Conservation (phyloP, 2,888 invertebrate species). For the Ephialtes manifestator region DNA sequence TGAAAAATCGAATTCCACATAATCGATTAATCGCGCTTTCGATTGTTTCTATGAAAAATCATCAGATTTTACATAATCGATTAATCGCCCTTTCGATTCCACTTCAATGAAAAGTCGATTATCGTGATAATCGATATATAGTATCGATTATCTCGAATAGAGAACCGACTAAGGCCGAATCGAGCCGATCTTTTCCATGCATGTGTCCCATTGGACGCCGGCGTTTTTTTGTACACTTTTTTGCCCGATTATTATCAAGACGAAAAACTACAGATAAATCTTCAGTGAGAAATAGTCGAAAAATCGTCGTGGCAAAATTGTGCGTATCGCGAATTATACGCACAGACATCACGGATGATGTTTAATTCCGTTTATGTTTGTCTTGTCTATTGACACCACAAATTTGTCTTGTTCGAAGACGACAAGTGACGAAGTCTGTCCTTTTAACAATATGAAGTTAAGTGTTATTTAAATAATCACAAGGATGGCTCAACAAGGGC, state of each 20-base stretch:
- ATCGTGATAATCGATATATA: too few species aligned
- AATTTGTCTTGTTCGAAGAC: neutral
- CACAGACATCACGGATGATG: neutral
- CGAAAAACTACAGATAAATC: neutral
- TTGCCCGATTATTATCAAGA: neutral
- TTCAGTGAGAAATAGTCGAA: neutral
- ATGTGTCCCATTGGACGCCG: conserved; percentile 6
- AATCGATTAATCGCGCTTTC: too few species aligned
- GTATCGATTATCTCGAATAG: too few species aligned
- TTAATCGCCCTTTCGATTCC: too few species aligned
- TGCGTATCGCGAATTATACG: neutral
- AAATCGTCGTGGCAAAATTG: neutral
- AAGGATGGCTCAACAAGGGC: conserved; percentile 1
- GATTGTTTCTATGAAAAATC: too few species aligned
- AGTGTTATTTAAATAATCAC: neutral
- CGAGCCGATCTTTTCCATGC: too few species aligned
- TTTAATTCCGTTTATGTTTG: neutral
- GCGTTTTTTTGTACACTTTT: neutral
- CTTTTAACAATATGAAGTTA: conserved; percentile 7
- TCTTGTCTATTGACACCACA: neutral
- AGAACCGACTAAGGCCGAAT: neutral
- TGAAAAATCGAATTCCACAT: too few species aligned
- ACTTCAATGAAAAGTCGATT: too few species aligned
- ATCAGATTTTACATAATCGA: too few species aligned
- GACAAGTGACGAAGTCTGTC: neutral